These are phyloP conservation scores for Scalopus aquaticus DNA, from an alignment of 2,113 vertebrate species.

Conservation along the genomic window DNA sequence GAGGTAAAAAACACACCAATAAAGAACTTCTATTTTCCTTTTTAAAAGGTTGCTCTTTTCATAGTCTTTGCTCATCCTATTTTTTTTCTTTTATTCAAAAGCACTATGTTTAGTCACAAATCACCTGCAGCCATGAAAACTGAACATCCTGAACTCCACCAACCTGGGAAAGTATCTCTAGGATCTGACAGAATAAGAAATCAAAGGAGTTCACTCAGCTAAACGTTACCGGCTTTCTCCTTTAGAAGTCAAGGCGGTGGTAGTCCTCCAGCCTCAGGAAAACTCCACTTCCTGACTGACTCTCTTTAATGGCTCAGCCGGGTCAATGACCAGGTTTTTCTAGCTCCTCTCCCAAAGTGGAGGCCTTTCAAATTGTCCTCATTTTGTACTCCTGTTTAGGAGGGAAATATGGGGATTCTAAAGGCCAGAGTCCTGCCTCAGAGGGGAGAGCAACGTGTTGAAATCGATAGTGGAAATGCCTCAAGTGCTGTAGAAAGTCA, in stretches of 20 bases:
- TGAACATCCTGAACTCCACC: background rate
- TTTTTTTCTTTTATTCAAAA: conserved; percentile 47
- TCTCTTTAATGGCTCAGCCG: background rate
- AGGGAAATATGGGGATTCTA: background rate
- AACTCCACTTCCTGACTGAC: background rate
- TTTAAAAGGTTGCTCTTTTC: conserved; percentile 7
- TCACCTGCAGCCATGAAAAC: conserved; percentile 65
- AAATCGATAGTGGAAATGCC: background rate
- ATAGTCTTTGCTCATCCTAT: conserved; percentile 16
- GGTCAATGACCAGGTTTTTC: background rate
- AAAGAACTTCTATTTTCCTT: background rate
- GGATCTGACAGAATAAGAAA: conserved; percentile 75
- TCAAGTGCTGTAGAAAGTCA: background rate
- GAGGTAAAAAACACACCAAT: background rate
- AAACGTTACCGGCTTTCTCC: background rate
- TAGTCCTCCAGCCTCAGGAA: background rate
- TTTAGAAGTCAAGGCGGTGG: background rate
- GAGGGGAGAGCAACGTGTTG: background rate
- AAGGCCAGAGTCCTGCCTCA: background rate
- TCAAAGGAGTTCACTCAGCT: conserved; percentile 59
- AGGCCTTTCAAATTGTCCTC: background rate
- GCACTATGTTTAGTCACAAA: conserved; percentile 61
- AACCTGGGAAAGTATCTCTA: conserved; percentile 20
- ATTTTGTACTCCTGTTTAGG: background rate
- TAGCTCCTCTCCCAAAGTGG: background rate